Evolutionary conservation across 2,113 vertebrate species (phyloP).

Genomic region (Asarcornis scutulata): DNA sequence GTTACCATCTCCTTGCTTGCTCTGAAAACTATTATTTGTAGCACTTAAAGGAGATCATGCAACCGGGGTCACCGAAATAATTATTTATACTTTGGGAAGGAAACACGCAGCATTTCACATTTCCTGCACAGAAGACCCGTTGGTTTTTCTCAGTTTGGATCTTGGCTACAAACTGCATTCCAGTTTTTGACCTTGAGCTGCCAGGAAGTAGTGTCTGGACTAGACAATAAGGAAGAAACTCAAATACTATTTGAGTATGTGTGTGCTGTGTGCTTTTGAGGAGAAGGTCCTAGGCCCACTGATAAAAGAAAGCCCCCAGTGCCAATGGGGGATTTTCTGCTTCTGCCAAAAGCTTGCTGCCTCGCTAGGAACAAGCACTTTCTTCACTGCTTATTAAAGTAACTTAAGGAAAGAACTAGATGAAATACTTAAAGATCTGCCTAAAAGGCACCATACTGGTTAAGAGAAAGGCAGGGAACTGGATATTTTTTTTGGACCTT

Average conservation of each 20-base stretch:
- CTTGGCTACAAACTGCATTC: not conserved
- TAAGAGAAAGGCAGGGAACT: not conserved
- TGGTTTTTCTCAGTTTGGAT: not conserved
- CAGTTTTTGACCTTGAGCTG: not conserved
- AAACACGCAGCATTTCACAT: not conserved
- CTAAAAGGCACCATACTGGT: not conserved
- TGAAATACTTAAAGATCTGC: not conserved
- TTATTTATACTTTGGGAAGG: not conserved
- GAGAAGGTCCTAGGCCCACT: not conserved
- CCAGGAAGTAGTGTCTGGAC: not conserved
- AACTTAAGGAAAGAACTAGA: not conserved
- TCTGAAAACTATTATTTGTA: not conserved
- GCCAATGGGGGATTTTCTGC: not conserved
- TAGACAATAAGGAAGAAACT: not conserved
- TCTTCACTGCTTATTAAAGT: not conserved
- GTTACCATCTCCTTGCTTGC: not conserved
- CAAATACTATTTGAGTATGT: not conserved
- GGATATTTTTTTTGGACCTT: not conserved
- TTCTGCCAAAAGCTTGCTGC: not conserved
- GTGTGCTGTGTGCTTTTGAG: not conserved
- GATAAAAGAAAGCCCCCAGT: not conserved
- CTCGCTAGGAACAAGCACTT: not conserved
- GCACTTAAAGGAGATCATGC: not conserved
- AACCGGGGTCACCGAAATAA: not conserved
- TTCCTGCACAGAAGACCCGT: not conserved